A percentile compares a stretch with the other conserved stretches of the same genome.
These are phyloP conservation scores for Archilochus colubris DNA, from an alignment of 2,113 vertebrate genomes.

Conservation along the genomic window DNA sequence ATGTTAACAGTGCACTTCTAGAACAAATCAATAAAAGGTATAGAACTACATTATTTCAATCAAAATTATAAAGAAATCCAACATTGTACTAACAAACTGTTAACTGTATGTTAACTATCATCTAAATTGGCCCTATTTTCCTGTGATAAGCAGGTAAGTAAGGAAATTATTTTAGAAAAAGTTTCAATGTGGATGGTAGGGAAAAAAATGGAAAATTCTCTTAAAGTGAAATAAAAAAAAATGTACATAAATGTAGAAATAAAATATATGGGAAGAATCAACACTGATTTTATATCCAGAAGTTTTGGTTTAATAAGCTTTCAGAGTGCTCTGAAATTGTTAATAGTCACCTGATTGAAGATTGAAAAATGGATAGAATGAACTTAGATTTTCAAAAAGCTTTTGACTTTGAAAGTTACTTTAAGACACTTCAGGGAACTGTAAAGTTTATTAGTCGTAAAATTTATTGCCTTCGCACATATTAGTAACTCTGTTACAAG, in stretches of 20 bases:
- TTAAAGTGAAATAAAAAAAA: neutral
- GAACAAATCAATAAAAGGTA: neutral
- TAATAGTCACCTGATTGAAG: neutral
- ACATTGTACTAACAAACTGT: neutral
- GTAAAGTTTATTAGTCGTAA: neutral
- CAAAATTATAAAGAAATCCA: neutral
- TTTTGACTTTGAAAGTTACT: neutral
- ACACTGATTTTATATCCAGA: neutral
- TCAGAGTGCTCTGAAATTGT: neutral
- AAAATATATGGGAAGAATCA: neutral
- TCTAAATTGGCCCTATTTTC: neutral
- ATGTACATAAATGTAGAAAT: neutral
- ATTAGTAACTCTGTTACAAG: neutral
- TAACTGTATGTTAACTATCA: neutral
- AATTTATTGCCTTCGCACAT: neutral
- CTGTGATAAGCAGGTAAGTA: neutral
- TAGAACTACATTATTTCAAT: neutral
- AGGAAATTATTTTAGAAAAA: neutral
- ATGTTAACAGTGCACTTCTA: neutral
- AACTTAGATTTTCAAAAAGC: neutral
- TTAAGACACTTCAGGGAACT: neutral
- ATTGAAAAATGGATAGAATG: neutral
- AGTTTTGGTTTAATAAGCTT: neutral
- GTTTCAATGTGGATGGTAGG: rapidly evolving
- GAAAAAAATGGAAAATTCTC: neutral